Conservation (phyloP, 2,797 vertebrate species). For the Pelobates cultripes region DNA sequence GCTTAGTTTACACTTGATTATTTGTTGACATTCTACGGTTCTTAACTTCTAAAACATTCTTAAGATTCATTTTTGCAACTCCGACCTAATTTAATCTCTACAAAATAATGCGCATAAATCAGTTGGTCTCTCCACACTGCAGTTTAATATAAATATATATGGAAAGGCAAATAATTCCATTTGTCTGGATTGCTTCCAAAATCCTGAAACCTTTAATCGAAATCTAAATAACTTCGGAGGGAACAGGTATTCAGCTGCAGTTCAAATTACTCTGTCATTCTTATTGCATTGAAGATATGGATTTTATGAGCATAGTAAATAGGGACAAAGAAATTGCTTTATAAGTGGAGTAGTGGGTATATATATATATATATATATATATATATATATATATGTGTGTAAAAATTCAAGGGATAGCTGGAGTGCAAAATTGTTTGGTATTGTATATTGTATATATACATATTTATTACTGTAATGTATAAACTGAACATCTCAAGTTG, state of each 20-base stretch:
- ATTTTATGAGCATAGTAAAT: constrained; percentile 75
- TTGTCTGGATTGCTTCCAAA: constrained; percentile 73
- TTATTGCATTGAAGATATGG: constrained; percentile 71
- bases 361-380: too few relatives aligned
- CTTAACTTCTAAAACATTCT: constrained; percentile 66
- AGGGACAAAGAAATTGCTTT: constrained; percentile 80
- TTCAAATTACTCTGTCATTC: constrained; percentile 75
- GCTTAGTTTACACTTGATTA: constrained; percentile 63
- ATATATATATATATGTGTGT: too few relatives aligned
- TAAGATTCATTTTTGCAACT: constrained; percentile 67
- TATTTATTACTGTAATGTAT: too few relatives aligned
- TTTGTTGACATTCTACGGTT: constrained; percentile 65
- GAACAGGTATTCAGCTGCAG: constrained; percentile 74
- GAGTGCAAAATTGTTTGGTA: too few relatives aligned
- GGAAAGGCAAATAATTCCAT: constrained; percentile 69
- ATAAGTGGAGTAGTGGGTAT: constrained; percentile 62
- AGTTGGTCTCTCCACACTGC: constrained; percentile 72
- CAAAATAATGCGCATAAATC: constrained; percentile 78
- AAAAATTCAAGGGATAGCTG: too few relatives aligned
- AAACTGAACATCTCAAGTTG: too few relatives aligned
- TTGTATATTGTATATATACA: too few relatives aligned
- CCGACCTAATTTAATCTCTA: constrained; percentile 76
- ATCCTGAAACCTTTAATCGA: constrained; percentile 73
- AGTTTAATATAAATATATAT: constrained; percentile 68
- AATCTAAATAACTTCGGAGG: constrained; percentile 80